Evolutionary conservation across 2,888 invertebrate species (phyloP), one percentile per base, ranked within the genome.

Genomic region (Metalampra italica): DNA sequence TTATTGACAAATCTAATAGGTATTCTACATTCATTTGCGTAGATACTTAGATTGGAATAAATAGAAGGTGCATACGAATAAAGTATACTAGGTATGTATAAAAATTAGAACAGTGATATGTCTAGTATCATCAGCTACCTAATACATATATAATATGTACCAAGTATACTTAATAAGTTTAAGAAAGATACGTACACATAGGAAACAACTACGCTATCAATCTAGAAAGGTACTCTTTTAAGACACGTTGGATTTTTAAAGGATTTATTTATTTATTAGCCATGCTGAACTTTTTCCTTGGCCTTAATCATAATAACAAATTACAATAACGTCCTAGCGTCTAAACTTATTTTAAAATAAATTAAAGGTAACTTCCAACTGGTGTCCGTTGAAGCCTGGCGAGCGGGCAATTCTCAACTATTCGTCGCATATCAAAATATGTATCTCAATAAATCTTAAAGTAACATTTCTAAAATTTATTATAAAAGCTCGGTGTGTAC

Each of bases 341-440:
- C 82, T 82, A 82, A 78, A 75, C 71, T 69, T 78, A 77, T 75
- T 76, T 78, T 72, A 68, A 72, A 83, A 85, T 82, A 79, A 84
- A 76, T 82, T 82, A 82, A 82, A 84, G 89, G 89, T 89, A 89
- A 89, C 89, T 88, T 81, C 77, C 78, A 81, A 80, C 82, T 78
- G 49, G 45, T 48, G 40, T 15, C 15, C 45, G 37, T 38, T 37
- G 22, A 37, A 49, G 47, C 42, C 3, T 48, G 37, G 39, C 12
- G 9, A 43, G 44, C 50, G 46, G 14, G 40, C 44, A 9, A 52
- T 55, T 60, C 62, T 34, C 39, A 65, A 64, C 69, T 65, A 71
- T 74, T 66, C 68, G 68, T 68, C 75, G 67, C 75, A 77, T 78
- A 78, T 80, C 75, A 79, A 80, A 84, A 52, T 83, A n/a, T n/a